Evolutionary conservation across 37 sponge, comb jelly and placozoan genomes (phyloP), one percentile per base, ranked within the genome.

Genomic region (Amphimedon queenslandica): DNA sequence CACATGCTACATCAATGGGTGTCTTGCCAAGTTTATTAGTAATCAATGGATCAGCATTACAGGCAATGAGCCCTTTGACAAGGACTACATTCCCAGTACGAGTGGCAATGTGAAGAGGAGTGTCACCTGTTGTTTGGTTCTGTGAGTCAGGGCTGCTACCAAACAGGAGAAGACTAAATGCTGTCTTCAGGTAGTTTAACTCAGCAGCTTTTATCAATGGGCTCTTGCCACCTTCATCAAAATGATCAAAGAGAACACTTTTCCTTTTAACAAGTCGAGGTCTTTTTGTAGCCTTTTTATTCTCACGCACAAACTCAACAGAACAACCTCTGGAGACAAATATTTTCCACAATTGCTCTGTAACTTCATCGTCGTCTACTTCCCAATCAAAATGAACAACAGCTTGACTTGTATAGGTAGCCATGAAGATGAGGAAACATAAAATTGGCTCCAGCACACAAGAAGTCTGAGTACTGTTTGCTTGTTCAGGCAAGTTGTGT

Each of bases 101-200:
- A 13, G 69, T 63, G 4, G 82, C 82, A 25, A 67, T 37, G 28
- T 75, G 82, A n/a, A 82, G 47, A 4, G 82, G 76, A 18, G 69
- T 63, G 55, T 65, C 51, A 0, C 66, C 73, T 27, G 55, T 72
- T 20, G 2, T 2, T 21, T 25, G 1, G 61, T 82, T 65, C n/a
- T 36, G 34, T 1, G 41, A 31, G 38, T 82, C 33, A 8, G 64
- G 67, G 41, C 57, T 41, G 13, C 47, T 68, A 11, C 63, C 61
- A 2, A 64, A 51, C 39, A 65, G 61, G 10, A 65, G 63, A 13
- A 80, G 47, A 29, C 16, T 18, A 4, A 60, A 33, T 11, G 66
- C 65, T 56, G 73, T 51, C 24, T 72, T 47, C 6, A 72, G 24
- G 55, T 61, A 27, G 18, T 61, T 71, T 36, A 64, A 34, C 1